Conservation (phyloP, 2,888 invertebrate genomes). For the Archaeoteleia sp. region DNA sequence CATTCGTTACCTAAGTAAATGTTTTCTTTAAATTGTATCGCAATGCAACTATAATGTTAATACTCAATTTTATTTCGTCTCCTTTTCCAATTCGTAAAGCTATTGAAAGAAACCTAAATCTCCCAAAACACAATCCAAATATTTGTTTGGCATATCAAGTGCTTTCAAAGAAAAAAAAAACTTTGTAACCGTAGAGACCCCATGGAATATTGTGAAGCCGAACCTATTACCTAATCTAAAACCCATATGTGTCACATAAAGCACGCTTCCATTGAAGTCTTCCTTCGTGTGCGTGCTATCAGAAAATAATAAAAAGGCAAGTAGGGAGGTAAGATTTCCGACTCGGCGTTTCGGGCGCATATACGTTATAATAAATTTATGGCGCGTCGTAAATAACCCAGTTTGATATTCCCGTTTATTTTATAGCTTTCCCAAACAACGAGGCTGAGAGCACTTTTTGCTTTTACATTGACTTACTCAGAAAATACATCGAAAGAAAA, state of each 20-base stretch:
- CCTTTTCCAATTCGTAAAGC: too few relatives aligned
- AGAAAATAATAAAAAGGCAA: conserved; percentile 69
- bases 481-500: neutral
- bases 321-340: conserved; percentile 35
- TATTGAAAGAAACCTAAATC: too few relatives aligned
- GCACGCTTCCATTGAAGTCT: conserved; percentile 64
- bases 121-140: conserved; percentile 32
- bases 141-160: conserved; percentile 34
- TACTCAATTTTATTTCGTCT: too few relatives aligned
- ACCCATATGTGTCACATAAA: conserved; percentile 71
- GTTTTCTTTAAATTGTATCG: too few relatives aligned
- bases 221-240: conserved; percentile 64
- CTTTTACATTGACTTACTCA: too few relatives aligned
- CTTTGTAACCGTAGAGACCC: conserved; percentile 20
- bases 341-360: conserved; percentile 12
- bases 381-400: conserved; percentile 43
- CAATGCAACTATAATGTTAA: conserved; percentile 34
- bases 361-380: conserved; percentile 46
- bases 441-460: conserved; percentile 1
- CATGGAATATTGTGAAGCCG: conserved; percentile 38
- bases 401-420: conserved; percentile 44
- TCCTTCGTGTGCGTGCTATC: conserved; percentile 62
- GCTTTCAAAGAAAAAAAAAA: conserved; percentile 17
- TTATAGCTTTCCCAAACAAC: conserved; percentile 34
- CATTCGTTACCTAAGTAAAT: too few relatives aligned